Conservation (phyloP, 2,888 invertebrate species). For the Stenurella melanura region DNA sequence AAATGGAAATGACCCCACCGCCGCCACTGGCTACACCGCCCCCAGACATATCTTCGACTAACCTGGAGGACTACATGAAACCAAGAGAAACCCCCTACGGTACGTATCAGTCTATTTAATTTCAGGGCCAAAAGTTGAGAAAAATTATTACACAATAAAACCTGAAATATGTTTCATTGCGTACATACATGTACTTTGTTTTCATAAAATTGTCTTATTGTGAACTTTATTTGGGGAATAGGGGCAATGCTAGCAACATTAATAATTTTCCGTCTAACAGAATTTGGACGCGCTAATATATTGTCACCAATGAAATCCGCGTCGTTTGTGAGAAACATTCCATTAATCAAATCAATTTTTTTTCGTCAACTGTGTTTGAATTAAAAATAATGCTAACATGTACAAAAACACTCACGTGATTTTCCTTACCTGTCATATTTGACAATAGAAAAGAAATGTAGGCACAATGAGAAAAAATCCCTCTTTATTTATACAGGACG, state of each 20-base stretch:
- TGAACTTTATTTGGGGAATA: background rate
- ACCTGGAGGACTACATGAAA: constrained; percentile 81
- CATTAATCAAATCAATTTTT: too few species aligned
- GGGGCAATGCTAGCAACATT: background rate
- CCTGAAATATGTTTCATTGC: background rate
- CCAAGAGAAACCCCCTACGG: constrained; percentile 96
- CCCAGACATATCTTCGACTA: constrained; percentile 71
- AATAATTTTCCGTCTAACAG: background rate
- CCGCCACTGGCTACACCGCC: constrained; percentile 78
- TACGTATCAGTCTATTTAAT: constrained; percentile 75
- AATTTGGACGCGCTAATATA: too few species aligned
- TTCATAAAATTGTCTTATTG: background rate
- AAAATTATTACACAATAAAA: background rate
- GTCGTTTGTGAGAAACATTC: too few species aligned
- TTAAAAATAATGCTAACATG: too few species aligned
- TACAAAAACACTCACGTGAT: too few species aligned
- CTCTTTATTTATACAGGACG: too few species aligned
- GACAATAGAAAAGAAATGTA: too few species aligned
- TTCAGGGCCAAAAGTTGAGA: background rate
- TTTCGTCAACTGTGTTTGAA: too few species aligned
- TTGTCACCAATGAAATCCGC: too few species aligned
- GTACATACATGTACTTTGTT: background rate
- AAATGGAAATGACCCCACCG: constrained; percentile 79
- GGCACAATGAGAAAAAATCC: too few species aligned
- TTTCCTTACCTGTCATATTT: too few species aligned